Percentiles rank a stretch among this genome's conserved stretches.
Evolutionary conservation across 1,140 invertebrate species (phyloP).

Genomic region (Achatina immaculata): DNA sequence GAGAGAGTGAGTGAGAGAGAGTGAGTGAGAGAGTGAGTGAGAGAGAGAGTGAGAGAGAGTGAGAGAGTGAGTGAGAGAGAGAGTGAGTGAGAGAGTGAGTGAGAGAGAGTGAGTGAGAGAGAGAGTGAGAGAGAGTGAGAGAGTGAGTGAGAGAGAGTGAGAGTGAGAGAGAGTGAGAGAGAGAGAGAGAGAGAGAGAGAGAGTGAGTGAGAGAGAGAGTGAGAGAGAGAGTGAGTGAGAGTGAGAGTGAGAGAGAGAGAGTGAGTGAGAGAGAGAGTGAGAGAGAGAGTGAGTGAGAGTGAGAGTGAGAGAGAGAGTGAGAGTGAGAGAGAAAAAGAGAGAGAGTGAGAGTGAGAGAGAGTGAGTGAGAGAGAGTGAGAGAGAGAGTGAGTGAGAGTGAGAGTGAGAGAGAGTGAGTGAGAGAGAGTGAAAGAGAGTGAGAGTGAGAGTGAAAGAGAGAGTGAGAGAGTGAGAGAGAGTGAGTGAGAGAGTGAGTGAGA

Average conservation of each 20-base stretch:
- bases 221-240: not conserved
- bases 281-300: not conserved
- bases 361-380: not conserved
- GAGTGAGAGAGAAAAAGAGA: slow-evolving; percentile 13
- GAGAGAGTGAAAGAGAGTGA: not conserved
- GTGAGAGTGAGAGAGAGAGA: slow-evolving; percentile 11
- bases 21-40: not conserved
- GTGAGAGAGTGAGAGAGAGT: not conserved
- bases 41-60: slow-evolving; percentile 13
- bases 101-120: slow-evolving; percentile 19
- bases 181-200: slow-evolving; percentile 19
- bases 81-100: not conserved
- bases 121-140: slow-evolving; percentile 13
- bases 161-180: slow-evolving; percentile 31
- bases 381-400: not conserved
- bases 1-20: not conserved
- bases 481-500: slow-evolving; percentile 7
- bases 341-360: not conserved
- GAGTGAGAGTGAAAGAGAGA: slow-evolving; percentile 9
- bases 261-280: not conserved
- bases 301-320: slow-evolving; percentile 7
- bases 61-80: slow-evolving; percentile 30
- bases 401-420: not conserved
- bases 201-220: not conserved
- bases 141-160: slow-evolving; percentile 8